Base-by-base conservation (phyloP, 2,888 invertebrate species). In the Ornithoptera priamus region DNA sequence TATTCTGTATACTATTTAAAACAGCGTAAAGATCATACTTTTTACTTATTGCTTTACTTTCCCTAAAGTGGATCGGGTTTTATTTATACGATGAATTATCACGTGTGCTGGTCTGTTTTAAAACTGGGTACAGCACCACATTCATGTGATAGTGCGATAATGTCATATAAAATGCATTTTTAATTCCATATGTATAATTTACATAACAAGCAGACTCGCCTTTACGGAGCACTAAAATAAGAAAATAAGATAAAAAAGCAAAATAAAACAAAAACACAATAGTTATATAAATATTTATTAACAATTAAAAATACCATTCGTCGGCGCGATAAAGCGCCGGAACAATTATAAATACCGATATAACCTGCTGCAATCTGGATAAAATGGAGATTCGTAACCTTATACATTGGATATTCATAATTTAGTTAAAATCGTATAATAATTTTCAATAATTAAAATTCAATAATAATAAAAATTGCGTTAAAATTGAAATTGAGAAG, bases 281-380 rank as follows among this genome's bases (percentile, higher is more conserved):
- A 87, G 83, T 87, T 90, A 90, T 82, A 90, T 89, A 90, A 90
- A 91, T 91, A 90, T 91, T 91, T 91, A 91, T 90, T 89, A 90
- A 91, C 89, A 90, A 88, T 89, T 86, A 83, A 84, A 87, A 86
- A 86, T 86, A 85, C 75, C 81, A 85, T 85, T 85, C 85, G 84
- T 85, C 76, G 74, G 75, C 82, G 81, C 78, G 80, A 81, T 78
- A 81, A 86, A 81, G 84, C 85, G 78, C 85, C 80, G 46, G 65
- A 62, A 65, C 60, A 80, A 39, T 39, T 39, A 77, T 81, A 80
- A 80, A 81, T 79, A 78, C 73, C 75, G 85, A 80, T 80, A 73
- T 62, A 53, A 71, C 59, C 69, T 67, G 64, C 69, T 72, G 71
- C 58, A 62, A 57, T 65, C 77, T 79, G 75, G 72, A 73, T 71